A percentile compares a stretch with the other conserved stretches of the same genome.
Evolutionary conservation across 2,113 vertebrate species (phyloP).

Genomic region (Rallus limicola): DNA sequence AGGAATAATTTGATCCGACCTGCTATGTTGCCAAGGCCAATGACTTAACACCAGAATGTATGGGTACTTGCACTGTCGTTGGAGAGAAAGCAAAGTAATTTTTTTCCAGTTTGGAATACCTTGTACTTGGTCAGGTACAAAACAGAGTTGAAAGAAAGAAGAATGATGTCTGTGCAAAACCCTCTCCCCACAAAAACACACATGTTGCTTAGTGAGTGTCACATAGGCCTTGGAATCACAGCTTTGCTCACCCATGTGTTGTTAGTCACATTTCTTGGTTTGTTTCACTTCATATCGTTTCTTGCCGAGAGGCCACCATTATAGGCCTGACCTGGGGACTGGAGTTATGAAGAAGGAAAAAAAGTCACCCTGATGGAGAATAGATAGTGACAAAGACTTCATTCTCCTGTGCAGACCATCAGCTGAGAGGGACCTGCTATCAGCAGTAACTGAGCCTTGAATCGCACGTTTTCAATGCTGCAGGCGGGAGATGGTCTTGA

Average conservation of each 20-base stretch:
- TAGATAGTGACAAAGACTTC: conserved; percentile 75
- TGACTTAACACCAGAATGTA: not conserved
- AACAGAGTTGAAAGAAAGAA: not conserved
- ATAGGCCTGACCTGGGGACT: conserved; percentile 36
- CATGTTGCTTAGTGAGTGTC: not conserved
- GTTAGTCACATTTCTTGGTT: not conserved
- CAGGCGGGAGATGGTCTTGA: conserved; percentile 69
- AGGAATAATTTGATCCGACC: not conserved
- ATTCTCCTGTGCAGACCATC: conserved; percentile 75
- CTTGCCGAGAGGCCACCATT: conserved; percentile 30
- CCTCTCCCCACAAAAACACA: not conserved
- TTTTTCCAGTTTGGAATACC: not conserved
- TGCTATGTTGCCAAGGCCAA: not conserved
- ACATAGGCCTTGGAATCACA: not conserved
- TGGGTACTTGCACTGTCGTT: not conserved
- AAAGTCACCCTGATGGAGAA: conserved; percentile 53
- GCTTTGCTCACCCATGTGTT: not conserved
- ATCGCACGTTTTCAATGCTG: conserved; percentile 72
- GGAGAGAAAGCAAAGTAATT: not conserved
- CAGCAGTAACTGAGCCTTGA: conserved; percentile 78
- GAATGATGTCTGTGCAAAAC: not conserved
- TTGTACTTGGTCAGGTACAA: not conserved
- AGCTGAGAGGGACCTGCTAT: conserved; percentile 71
- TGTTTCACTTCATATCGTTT: not conserved
- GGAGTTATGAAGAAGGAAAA: conserved; percentile 51